phyloP scores from a whole-genome alignment of 1,140 invertebrate genomes.

The Archivesica marissinica region DNA sequence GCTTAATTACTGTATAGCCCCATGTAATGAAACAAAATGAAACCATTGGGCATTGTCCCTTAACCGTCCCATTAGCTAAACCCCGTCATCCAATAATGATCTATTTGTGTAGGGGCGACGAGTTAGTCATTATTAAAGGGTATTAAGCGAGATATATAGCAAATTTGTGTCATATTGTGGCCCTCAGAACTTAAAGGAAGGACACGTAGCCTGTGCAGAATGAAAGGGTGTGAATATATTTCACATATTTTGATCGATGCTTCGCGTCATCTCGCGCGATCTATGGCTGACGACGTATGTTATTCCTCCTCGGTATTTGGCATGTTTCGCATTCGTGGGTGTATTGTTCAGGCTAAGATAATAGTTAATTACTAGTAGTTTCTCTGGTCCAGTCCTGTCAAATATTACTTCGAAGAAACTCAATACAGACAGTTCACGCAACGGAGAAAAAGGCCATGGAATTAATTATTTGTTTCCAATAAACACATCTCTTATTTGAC shows the following conservation, averaged over 20 bases:
- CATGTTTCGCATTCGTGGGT: not conserved
- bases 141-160: constrained; percentile 31
- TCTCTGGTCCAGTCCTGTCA: too few relatives aligned
- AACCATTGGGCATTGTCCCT: constrained; percentile 13
- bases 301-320: not conserved
- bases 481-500: too few relatives aligned
- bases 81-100: not conserved
- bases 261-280: not conserved
- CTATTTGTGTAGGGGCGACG: not conserved
- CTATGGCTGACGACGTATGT: constrained; percentile 22
- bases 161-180: constrained; percentile 17
- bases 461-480: too few relatives aligned
- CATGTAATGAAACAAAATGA: constrained; percentile 39
- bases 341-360: not conserved
- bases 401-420: too few relatives aligned
- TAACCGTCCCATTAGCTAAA: not conserved
- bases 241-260: not conserved
- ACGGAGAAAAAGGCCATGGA: too few relatives aligned
- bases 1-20: not conserved
- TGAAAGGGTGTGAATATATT: constrained; percentile 3
- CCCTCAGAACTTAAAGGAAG: constrained; percentile 10
- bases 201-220: not conserved
- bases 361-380: too few relatives aligned
- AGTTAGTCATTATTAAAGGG: constrained; percentile 22
- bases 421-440: too few relatives aligned